Evolutionary conservation across 2,888 invertebrate genomes (phyloP), one percentile per base, ranked within the genome.

Genomic region (Ochropleura plecta): DNA sequence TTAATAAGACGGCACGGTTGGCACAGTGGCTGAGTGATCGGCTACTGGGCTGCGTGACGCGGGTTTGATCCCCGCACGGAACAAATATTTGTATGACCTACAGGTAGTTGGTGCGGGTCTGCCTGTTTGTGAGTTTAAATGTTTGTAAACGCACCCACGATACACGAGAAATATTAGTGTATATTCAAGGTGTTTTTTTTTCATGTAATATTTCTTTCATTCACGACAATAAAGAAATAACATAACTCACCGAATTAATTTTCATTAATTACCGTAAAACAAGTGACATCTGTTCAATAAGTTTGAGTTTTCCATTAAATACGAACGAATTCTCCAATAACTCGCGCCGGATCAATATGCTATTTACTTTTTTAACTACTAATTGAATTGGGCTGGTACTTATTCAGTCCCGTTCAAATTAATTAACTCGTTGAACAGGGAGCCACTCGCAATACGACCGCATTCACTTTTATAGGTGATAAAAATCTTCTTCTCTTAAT

Each of bases 301-400:
- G 78, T 82, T 84, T 85, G 79, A 72, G 72, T 71, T 82, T 85
- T 83, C 80, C 79, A 86, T 87, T 86, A 85, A 83, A 69, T 69
- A 51, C 63, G 64, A 70, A 80, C 79, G 82, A 71, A 84, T 75
- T 71, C 81, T 78, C 70, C 81, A 88, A 87, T 86, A 85, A 83
- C 78, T 86, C 79, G 79, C 76, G 73, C 83, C 86, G 87, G 89
- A 92, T 90, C 88, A 85, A 89, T 88, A 85, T 76, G 85, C 85
- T 90, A 91, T 92, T 92, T 90, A 91, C 90, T 91, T 91, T 89
- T 91, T 91, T 92, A 92, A 93, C 89, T 92, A 91, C 91, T 92
- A 94, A 94, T 93, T 94, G 92, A 92, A 93, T 92, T 91, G 91
- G 90, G 88, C 88, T 87, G 88, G 88, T 89, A 90, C 89, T 91